Conservation (phyloP, 2,888 invertebrate species). For the Argyresthia goedartella region DNA sequence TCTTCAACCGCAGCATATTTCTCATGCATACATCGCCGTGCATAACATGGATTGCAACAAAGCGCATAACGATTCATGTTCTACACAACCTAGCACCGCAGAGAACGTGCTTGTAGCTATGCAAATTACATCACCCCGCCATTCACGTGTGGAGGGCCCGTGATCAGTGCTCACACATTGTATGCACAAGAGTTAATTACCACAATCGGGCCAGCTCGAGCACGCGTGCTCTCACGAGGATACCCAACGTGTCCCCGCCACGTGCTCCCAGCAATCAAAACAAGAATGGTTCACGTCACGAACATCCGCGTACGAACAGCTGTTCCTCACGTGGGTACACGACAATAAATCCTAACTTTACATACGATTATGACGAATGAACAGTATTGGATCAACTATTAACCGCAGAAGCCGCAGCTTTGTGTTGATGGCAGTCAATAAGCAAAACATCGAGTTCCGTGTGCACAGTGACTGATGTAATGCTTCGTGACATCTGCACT, state of each 20-base stretch:
- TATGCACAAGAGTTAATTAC: neutral
- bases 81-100: no score
- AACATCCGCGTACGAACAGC: no score
- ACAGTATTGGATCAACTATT: neutral
- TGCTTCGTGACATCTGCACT: conserved; percentile 1
- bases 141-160: neutral
- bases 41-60: no score
- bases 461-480: conserved; percentile 1
- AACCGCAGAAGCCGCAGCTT: neutral
- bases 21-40: no score
- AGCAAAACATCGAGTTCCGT: neutral
- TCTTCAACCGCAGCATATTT: no score
- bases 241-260: conserved; percentile 33
- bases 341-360: no score
- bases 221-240: conserved; percentile 15
- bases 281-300: conserved; percentile 22
- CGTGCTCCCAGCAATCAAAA: conserved; percentile 45
- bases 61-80: no score
- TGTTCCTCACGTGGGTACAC: neutral
- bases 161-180: neutral
- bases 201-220: neutral
- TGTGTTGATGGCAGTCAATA: neutral
- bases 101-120: neutral
- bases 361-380: neutral
- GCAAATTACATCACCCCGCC: neutral